A percentile compares a stretch with the other conserved stretches of the same genome.
Evolutionary conservation across 2,888 invertebrate species (phyloP).

Genomic region (Lysandra coridon): DNA sequence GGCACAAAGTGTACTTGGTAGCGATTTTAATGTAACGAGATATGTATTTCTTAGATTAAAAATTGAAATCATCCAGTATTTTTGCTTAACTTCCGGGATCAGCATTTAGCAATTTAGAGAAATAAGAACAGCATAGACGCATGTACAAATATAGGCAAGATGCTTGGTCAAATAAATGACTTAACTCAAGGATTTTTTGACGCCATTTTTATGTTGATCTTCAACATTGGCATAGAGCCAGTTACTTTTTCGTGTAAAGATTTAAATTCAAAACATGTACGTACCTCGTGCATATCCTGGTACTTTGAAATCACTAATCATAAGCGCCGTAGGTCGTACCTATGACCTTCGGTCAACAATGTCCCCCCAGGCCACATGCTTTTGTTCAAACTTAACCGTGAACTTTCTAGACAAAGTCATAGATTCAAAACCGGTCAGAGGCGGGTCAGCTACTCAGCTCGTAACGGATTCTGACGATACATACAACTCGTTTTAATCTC

Average conservation of each 20-base stretch:
- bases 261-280: no score
- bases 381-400: slow-evolving; percentile 1
- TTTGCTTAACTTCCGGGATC: no score
- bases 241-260: no score
- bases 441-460: slow-evolving; percentile 33
- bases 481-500: slow-evolving; percentile 4
- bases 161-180: no score
- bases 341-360: neutral
- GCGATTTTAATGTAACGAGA: neutral
- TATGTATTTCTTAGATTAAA: no score
- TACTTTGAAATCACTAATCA: neutral
- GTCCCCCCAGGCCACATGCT: neutral
- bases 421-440: slow-evolving; percentile 41
- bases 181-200: no score
- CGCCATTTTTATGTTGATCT: no score
- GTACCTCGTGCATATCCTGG: neutral
- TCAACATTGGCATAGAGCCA: no score
- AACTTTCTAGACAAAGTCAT: slow-evolving; percentile 40
- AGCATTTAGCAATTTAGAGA: no score
- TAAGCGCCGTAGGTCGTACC: neutral
- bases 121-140: no score
- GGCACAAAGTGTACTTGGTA: neutral
- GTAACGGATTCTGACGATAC: slow-evolving; percentile 35
- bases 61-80: no score
- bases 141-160: no score